phyloP scores from a whole-genome alignment of 2,888 invertebrate genomes.

The Lypha dubia region DNA sequence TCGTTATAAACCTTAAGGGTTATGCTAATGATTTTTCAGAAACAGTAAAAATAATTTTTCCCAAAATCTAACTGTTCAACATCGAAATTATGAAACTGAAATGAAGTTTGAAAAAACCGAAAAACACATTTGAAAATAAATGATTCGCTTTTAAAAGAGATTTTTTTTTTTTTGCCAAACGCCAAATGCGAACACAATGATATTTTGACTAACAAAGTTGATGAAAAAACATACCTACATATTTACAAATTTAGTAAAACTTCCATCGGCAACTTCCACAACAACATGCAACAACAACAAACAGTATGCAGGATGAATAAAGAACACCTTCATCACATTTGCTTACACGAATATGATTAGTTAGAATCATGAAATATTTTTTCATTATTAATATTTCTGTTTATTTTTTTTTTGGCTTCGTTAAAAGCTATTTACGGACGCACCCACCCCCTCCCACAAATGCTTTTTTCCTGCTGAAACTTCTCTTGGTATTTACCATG shows the following conservation, averaged over 20 bases:
- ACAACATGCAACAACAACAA: not conserved
- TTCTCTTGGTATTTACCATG: not conserved
- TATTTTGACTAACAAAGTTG: constrained; percentile 35
- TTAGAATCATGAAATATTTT: constrained; percentile 62
- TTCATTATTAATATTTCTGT: not conserved
- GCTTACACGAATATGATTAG: constrained; percentile 65
- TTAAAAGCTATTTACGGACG: not conserved
- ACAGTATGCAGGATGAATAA: constrained; percentile 20
- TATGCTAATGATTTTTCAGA: constrained; percentile 66
- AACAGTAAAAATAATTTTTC: constrained; percentile 22
- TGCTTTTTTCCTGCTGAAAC: not conserved
- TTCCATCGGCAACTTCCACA: not conserved
- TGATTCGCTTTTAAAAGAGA: not conserved
- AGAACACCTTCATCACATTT: constrained; percentile 64
- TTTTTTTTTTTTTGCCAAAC: not conserved
- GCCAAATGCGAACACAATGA: constrained; percentile 63
- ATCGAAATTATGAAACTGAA: constrained; percentile 45
- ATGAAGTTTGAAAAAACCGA: constrained; percentile 4
- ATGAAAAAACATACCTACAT: constrained; percentile 18
- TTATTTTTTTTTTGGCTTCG: not conserved
- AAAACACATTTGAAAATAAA: constrained; percentile 36
- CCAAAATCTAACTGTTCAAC: constrained; percentile 59
- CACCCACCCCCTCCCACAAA: not conserved
- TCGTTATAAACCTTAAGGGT: constrained; percentile 63
- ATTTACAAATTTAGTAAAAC: constrained; percentile 1